Conservation (phyloP, 2,888 invertebrate species). For the Ormyrus pomaceus region DNA sequence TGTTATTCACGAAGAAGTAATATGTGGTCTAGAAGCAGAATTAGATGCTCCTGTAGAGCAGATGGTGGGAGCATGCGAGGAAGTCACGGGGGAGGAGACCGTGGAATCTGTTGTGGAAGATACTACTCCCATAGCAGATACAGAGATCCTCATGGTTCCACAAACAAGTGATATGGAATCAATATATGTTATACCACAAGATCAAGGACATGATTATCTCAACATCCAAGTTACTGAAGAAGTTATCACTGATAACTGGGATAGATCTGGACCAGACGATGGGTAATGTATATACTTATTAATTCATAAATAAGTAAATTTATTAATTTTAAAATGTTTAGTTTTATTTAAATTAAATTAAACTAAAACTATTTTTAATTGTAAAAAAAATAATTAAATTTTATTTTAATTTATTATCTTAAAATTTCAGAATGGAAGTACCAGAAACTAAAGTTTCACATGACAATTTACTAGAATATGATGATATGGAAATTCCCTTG, state of each 20-base stretch:
- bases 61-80: conserved; percentile 76
- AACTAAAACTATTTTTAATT: no score
- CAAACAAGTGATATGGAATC: conserved; percentile 75
- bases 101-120: conserved; percentile 65
- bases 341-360: no score
- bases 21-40: conserved; percentile 77
- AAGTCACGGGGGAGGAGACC: conserved; percentile 74
- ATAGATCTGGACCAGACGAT: conserved; percentile 83
- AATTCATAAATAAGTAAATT: neutral
- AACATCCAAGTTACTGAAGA: conserved; percentile 85
- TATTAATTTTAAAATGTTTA: conserved; percentile 9
- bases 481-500: conserved; percentile 85
- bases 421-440: conserved; percentile 80
- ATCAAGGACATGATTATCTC: conserved; percentile 75
- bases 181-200: conserved; percentile 76
- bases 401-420: conserved; percentile 23
- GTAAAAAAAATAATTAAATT: neutral
- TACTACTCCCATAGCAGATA: conserved; percentile 61
- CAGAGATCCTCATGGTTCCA: conserved; percentile 72
- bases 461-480: conserved; percentile 78
- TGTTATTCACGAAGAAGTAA: conserved; percentile 77
- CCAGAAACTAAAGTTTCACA: conserved; percentile 76
- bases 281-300: conserved; percentile 76
- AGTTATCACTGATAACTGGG: conserved; percentile 90
- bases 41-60: conserved; percentile 72